phyloP scores from a whole-genome alignment of 2,888 invertebrate species.

The Heliconius aoede region DNA sequence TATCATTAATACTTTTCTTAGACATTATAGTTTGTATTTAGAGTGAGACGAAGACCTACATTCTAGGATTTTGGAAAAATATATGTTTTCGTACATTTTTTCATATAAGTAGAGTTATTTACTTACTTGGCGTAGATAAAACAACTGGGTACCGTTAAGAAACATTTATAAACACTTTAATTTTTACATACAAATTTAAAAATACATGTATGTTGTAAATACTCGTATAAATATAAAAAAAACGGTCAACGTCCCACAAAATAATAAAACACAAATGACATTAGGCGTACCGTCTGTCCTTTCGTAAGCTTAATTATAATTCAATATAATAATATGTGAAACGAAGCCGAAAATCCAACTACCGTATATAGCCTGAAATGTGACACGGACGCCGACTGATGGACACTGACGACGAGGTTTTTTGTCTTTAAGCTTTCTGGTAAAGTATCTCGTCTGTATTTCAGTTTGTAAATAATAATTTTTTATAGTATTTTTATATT shows the following conservation, averaged over 20 bases:
- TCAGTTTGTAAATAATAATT: background rate
- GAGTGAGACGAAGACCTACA: no score
- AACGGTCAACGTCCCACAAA: constrained; percentile 30
- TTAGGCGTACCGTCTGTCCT: constrained; percentile 37
- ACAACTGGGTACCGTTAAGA: no score
- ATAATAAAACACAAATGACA: constrained; percentile 31
- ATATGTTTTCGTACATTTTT: no score
- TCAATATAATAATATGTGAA: constrained; percentile 46
- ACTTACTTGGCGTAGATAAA: no score
- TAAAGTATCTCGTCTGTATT: background rate
- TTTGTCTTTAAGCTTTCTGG: constrained; percentile 9
- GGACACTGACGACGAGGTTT: constrained; percentile 1
- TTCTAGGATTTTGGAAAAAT: no score
- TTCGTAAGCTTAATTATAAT: constrained; percentile 44
- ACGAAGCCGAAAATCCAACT: constrained; percentile 49
- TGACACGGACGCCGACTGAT: constrained; percentile 37
- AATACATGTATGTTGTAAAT: background rate
- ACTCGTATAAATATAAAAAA: constrained; percentile 1
- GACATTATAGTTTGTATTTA: no score
- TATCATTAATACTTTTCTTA: no score
- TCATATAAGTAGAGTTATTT: no score
- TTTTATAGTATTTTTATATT: background rate
- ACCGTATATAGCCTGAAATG: constrained; percentile 43
- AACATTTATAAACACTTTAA: no score
- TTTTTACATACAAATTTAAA: background rate